Conservation (phyloP, 2,888 invertebrate species). For the Busseola fusca region DNA sequence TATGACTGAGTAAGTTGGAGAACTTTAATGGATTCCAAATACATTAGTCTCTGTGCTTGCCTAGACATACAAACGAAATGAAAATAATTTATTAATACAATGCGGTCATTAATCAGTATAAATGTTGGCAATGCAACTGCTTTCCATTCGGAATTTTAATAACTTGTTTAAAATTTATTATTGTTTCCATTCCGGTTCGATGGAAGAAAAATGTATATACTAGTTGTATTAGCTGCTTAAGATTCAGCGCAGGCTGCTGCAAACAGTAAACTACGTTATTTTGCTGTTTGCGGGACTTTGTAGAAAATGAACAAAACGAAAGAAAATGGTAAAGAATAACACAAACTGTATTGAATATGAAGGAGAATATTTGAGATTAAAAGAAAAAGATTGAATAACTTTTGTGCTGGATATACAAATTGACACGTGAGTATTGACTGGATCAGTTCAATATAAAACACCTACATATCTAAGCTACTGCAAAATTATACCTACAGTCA, state of each 20-base stretch:
- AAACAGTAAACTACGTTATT: slow-evolving; percentile 50
- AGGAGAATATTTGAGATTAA: slow-evolving; percentile 31
- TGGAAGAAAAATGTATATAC: slow-evolving; percentile 41
- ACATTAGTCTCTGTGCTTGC: slow-evolving; percentile 67
- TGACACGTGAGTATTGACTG: not conserved
- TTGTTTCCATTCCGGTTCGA: slow-evolving; percentile 41
- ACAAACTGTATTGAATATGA: slow-evolving; percentile 29
- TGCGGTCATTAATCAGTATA: slow-evolving; percentile 61
- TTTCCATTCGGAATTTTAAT: slow-evolving; percentile 56
- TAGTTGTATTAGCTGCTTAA: slow-evolving; percentile 46
- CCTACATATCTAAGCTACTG: not conserved
- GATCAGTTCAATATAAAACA: not conserved
- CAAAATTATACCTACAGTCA: not conserved
- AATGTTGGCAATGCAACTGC: slow-evolving; percentile 53
- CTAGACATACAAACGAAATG: slow-evolving; percentile 62
- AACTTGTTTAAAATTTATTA: slow-evolving; percentile 52
- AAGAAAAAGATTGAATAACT: not conserved
- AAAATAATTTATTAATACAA: slow-evolving; percentile 65
- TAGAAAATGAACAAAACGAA: slow-evolving; percentile 27
- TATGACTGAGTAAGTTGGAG: slow-evolving; percentile 53
- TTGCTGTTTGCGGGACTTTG: slow-evolving; percentile 45
- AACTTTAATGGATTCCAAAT: slow-evolving; percentile 71
- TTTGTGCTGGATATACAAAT: not conserved
- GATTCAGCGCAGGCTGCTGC: slow-evolving; percentile 48
- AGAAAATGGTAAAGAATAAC: slow-evolving; percentile 27